phyloP scores from a whole-genome alignment of 2,113 vertebrate genomes.

The Labeo rohita region DNA sequence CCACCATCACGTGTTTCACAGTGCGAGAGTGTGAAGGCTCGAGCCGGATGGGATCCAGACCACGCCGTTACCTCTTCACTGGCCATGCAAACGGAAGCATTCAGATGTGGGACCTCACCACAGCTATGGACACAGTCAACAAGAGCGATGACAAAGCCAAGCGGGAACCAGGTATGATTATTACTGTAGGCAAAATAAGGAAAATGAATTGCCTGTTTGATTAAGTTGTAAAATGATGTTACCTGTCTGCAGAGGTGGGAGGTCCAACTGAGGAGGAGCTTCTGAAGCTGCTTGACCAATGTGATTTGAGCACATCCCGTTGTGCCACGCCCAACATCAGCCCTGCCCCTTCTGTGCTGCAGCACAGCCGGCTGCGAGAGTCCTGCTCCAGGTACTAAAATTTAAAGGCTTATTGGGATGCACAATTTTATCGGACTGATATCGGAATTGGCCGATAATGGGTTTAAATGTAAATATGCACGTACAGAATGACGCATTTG shows the following conservation, averaged over 20 bases:
- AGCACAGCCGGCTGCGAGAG: conserved; percentile 89
- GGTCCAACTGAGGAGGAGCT: conserved; percentile 95
- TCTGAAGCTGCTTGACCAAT: conserved; percentile 93
- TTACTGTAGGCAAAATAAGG: neutral
- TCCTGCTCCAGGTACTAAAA: conserved; percentile 87
- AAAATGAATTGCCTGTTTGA: too few relatives aligned
- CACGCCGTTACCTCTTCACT: conserved; percentile 93
- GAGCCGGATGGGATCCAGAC: conserved; percentile 95
- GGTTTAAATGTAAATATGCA: too few relatives aligned
- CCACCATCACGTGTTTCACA: conserved; percentile 92
- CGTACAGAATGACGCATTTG: too few relatives aligned
- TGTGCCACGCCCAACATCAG: conserved; percentile 97
- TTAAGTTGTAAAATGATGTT: neutral
- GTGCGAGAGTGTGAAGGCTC: conserved; percentile 97
- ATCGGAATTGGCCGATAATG: too few relatives aligned
- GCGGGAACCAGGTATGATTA: conserved; percentile 46
- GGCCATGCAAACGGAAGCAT: conserved; percentile 97
- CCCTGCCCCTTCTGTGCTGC: conserved; percentile 91
- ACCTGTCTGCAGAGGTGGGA: conserved; percentile 79
- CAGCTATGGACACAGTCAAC: conserved; percentile 94
- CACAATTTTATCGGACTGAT: too few relatives aligned
- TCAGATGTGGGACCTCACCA: conserved; percentile 99
- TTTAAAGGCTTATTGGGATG: neutral
- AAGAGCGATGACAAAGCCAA: conserved; percentile 88
- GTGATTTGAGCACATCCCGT: conserved; percentile 94